A percentile compares a stretch with the other conserved stretches of the same genome.
phyloP scores from a whole-genome alignment of 37 sponge, comb jelly and placozoan species.

The Ianthella basta region DNA sequence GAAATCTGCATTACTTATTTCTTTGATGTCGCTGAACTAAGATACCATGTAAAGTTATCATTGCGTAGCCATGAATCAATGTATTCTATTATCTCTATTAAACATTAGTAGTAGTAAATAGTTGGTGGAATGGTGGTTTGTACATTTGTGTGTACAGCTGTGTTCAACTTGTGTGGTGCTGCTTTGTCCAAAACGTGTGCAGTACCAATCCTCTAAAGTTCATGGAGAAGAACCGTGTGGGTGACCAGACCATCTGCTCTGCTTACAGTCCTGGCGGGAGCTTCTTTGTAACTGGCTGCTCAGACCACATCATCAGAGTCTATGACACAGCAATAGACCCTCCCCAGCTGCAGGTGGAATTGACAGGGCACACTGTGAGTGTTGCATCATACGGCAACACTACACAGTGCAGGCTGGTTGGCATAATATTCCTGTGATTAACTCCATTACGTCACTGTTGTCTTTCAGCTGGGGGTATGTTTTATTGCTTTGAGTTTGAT shows the following conservation, averaged over 20 bases:
- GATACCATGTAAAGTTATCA: no score
- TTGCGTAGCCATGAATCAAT: no score
- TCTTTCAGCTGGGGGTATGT: no score
- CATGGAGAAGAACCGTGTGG: conserved; percentile 70
- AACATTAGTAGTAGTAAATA: no score
- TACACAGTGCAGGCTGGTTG: no score
- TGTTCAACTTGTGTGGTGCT: not conserved
- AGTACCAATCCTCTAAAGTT: conserved; percentile 65
- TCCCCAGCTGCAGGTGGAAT: conserved; percentile 51
- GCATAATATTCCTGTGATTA: no score
- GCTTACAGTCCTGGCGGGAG: conserved; percentile 82
- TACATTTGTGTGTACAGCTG: not conserved
- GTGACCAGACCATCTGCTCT: conserved; percentile 79
- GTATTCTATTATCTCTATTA: no score
- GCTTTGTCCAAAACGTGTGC: not conserved
- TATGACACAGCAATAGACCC: conserved; percentile 60
- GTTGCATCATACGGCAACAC: no score
- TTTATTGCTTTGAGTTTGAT: not conserved
- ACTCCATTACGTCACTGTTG: no score
- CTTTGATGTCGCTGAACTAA: no score
- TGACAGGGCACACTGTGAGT: conserved; percentile 75
- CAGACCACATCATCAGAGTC: conserved; percentile 68
- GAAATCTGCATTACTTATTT: no score
- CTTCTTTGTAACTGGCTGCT: conserved; percentile 83
- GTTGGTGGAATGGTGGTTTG: no score